Percentiles rank a stretch among this genome's conserved stretches.
These are phyloP conservation scores for Hoplodrina ambigua DNA, from an alignment of 2,888 invertebrate species.

Conservation along the genomic window DNA sequence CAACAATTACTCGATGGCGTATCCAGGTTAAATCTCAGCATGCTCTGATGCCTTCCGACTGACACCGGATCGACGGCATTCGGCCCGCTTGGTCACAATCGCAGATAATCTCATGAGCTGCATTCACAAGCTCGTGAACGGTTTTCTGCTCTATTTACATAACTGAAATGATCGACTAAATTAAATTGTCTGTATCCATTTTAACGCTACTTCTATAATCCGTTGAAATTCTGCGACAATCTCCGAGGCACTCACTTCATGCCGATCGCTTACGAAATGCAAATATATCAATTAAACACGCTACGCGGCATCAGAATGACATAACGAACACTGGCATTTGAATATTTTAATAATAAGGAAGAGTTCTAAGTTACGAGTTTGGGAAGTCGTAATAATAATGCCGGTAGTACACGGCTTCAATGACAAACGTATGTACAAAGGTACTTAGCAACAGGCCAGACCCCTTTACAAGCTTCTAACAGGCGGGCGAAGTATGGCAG, in stretches of 20 bases:
- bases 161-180: constrained; percentile 83
- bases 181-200: constrained; percentile 82
- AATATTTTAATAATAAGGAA: constrained; percentile 84
- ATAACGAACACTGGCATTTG: constrained; percentile 71
- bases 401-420: constrained; percentile 82
- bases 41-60: constrained; percentile 77
- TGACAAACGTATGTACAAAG: constrained; percentile 78
- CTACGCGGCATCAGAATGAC: constrained; percentile 69
- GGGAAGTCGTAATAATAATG: constrained; percentile 83
- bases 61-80: constrained; percentile 66
- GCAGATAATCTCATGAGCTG: constrained; percentile 82
- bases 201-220: constrained; percentile 71
- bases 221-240: constrained; percentile 73
- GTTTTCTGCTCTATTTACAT: constrained; percentile 86
- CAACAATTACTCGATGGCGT: constrained; percentile 75
- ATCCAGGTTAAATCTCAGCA: constrained; percentile 78
- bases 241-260: constrained; percentile 66
- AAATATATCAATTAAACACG: constrained; percentile 73
- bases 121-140: constrained; percentile 78
- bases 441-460: constrained; percentile 86
- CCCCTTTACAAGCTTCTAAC: constrained; percentile 88
- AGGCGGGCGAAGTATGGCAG: constrained; percentile 85
- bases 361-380: constrained; percentile 76
- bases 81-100: constrained; percentile 77
- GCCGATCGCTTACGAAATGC: constrained; percentile 74